phyloP scores from a whole-genome alignment of 2,888 invertebrate species.

The Actias luna region DNA sequence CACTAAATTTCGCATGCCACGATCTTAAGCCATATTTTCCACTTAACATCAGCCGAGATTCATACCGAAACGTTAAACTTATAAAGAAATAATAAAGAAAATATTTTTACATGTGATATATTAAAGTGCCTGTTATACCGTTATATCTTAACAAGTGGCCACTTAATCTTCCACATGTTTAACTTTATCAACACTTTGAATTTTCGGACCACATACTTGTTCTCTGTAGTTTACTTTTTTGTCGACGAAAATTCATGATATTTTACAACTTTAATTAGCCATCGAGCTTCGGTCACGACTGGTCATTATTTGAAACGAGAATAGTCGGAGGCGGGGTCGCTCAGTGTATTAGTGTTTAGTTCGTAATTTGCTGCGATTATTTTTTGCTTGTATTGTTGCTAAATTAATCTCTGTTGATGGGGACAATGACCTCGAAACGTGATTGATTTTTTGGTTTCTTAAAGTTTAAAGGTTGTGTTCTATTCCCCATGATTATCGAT shows the following conservation, averaged over 20 bases:
- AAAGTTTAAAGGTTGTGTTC: neutral
- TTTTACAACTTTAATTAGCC: constrained; percentile 37
- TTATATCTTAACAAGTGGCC: constrained; percentile 5
- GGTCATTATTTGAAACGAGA: constrained; percentile 33
- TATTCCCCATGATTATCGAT: neutral
- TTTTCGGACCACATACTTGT: neutral
- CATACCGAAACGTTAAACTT: too few species aligned
- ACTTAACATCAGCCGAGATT: too few species aligned
- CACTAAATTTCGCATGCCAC: neutral
- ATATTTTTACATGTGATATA: neutral
- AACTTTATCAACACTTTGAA: constrained; percentile 8
- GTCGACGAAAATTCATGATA: constrained; percentile 25
- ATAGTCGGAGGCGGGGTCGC: constrained; percentile 50
- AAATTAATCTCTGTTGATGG: constrained; percentile 38
- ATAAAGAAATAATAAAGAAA: neutral
- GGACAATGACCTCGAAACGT: constrained; percentile 29
- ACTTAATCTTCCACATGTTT: constrained; percentile 9
- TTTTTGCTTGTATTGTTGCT: constrained; percentile 51
- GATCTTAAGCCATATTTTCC: too few species aligned
- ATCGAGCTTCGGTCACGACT: constrained; percentile 48
- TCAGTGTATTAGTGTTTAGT: constrained; percentile 63
- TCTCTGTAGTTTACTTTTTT: constrained; percentile 28
- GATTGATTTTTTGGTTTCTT: constrained; percentile 9
- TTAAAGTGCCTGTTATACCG: constrained; percentile 1
- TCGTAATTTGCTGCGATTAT: constrained; percentile 53